Conservation (phyloP, 2,888 invertebrate genomes). For the Erannis defoliaria region DNA sequence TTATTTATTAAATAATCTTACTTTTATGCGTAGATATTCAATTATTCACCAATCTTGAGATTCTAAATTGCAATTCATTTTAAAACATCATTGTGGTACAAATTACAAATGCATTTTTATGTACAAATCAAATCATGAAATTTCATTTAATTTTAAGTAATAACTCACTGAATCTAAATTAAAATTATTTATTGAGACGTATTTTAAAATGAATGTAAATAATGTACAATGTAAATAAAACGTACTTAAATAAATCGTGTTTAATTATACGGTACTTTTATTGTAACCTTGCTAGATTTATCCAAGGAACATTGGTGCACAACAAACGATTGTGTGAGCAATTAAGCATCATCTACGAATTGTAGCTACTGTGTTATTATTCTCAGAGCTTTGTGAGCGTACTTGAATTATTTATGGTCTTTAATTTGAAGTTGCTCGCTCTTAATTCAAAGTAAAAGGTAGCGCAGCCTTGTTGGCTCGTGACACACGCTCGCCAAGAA, state of each 20-base stretch:
- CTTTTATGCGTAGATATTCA: constrained; percentile 15
- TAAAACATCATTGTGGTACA: constrained; percentile 42
- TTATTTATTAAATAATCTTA: constrained; percentile 41
- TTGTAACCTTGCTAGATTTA: constrained; percentile 34
- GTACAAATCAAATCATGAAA: constrained; percentile 36
- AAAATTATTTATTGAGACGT: constrained; percentile 50
- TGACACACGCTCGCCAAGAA: constrained; percentile 58
- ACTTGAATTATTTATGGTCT: constrained; percentile 73
- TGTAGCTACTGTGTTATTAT: constrained; percentile 53
- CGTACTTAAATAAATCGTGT: constrained; percentile 58
- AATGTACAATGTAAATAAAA: constrained; percentile 68
- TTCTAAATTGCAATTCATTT: constrained; percentile 25
- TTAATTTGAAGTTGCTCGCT: constrained; percentile 68
- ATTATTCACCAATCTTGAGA: constrained; percentile 36
- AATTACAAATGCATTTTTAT: constrained; percentile 37
- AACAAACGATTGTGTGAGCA: constrained; percentile 41
- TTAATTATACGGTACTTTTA: constrained; percentile 49
- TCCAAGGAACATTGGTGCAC: constrained; percentile 37
- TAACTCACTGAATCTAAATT: constrained; percentile 61
- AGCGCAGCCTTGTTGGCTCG: constrained; percentile 69
- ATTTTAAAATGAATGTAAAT: constrained; percentile 68
- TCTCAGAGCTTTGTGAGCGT: constrained; percentile 65
- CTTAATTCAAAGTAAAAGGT: constrained; percentile 77
- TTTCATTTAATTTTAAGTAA: constrained; percentile 38
- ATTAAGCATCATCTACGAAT: constrained; percentile 39